Evolutionary conservation across 1,140 invertebrate species (phyloP), one percentile per base, ranked within the genome.

Genomic region (Latrodectus geometricus): DNA sequence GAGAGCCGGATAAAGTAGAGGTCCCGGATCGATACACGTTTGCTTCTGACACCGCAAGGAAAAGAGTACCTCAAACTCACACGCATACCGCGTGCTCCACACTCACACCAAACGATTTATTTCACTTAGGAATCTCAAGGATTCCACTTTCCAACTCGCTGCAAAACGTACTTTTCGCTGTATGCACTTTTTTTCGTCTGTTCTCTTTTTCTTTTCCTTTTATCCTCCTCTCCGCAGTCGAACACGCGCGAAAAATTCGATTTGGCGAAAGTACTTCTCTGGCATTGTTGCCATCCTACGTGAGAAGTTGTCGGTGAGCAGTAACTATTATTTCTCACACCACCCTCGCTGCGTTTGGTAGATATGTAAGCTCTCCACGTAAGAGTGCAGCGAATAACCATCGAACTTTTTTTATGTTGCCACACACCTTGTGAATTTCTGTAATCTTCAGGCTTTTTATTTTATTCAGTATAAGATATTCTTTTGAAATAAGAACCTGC

Each of bases 241-340:
- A 52, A 76, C 74, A 76, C 74, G 52, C 74, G 54, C 74, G 74
- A 23, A 76, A 76, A 76, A 76, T 76, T 76, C 74, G 74, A 76
- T 76, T 76, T 76, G 11, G 74, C 17, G 54, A 76, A 76, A 52
- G 49, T 54, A 52, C 23, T 76, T 76, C 14, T 56, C 17, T n/a
- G 15, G 74, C 74, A 76, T 76, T 76, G 74, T 76, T 76, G 52
- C 74, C n/a, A 54, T 61, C 50, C 52, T 54, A 76, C 74, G 74
- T 76, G 74, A 76, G 74, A 56, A 56, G 74, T 20, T 50, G 52
- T 56, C 17, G 74, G n/a, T 8, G 50, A 15, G 52, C 54, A 14
- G 14, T 56, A 11, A 11, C 52, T 54, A 52, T 52, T 56, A 54
- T 8, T 61, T 20, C 21, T 23, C 54, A 14, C 54, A 61, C 11